These are phyloP conservation scores for Anomalospiza imberbis DNA, from an alignment of 2,797 vertebrate genomes.

Conservation along the genomic window DNA sequence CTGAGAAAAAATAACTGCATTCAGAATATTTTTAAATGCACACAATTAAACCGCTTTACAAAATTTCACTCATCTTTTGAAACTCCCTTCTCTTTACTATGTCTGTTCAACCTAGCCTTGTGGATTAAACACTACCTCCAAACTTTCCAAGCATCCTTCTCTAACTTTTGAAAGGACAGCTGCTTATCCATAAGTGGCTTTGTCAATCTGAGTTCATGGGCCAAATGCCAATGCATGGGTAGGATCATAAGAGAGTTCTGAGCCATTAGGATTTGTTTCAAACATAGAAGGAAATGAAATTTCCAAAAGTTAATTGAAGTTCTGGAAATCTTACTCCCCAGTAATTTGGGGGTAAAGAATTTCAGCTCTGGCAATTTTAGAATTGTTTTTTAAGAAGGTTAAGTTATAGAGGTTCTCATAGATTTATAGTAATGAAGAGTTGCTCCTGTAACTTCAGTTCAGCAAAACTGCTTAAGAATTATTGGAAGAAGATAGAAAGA, in stretches of 20 bases:
- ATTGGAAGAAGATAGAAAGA: neutral
- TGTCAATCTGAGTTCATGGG: neutral
- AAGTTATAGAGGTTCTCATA: neutral
- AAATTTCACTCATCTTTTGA: neutral
- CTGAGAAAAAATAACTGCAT: neutral
- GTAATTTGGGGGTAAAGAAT: neutral
- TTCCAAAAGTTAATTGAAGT: neutral
- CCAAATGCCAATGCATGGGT: neutral
- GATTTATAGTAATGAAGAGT: neutral
- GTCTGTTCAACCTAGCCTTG: neutral
- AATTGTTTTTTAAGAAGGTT: neutral
- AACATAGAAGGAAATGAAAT: neutral
- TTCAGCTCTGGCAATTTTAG: neutral
- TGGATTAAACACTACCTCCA: neutral
- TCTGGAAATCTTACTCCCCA: neutral
- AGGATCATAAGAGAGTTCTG: neutral
- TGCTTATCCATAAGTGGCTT: neutral
- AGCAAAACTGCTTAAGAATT: neutral
- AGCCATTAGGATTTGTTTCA: neutral
- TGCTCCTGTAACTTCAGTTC: neutral
- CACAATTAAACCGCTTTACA: neutral
- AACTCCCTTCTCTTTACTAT: neutral
- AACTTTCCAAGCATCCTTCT: neutral
- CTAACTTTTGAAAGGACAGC: neutral
- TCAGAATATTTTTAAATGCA: neutral